Evolutionary conservation across 2,797 vertebrate species (phyloP), one percentile per base, ranked within the genome.

Genomic region (Smutsia gigantea): DNA sequence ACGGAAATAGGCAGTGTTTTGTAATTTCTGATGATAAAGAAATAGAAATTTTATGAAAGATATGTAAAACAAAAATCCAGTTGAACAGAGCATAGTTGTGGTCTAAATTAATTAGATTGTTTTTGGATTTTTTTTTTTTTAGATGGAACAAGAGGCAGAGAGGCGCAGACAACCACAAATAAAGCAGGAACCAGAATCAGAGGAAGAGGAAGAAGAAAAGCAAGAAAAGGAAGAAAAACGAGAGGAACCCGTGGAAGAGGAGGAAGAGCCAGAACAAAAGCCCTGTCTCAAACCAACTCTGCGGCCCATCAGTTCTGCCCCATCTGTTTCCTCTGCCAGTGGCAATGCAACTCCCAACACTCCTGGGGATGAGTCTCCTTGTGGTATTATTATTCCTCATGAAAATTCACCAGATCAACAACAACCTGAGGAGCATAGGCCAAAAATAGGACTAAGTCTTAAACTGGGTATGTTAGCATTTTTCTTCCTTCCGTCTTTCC

Each of bases 131-230:
- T 46, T 46, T 46, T 46, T 46, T 46, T 46, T 46, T 93, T 97
- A 99, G 99, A 99, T 99, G 99, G 99, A 99, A 97, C 99, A 99
- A 96, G 99, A 99, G 97, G 99, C 99, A 98, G 99, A 99, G 96
- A 99, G 99, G 97, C 99, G 99, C 95, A 99, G 99, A 86, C 99
- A 99, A 75, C 99, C 99, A 79, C 99, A 99, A 59, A 98, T 99
- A 98, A 99, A 99, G 97, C 99, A 99, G 97, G 99, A 99, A 85
- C 99, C 99, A 2, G 99, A 99, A 97, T 99, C 99, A 0, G 99
- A 99, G 97, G 99, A 99, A 37, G 99, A 99, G 29, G 99, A 99
- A 89, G 99, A 99, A 88, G 99, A 99, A 97, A 99, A 99, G 96
- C 97, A 98, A 85, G 98, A 99, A 97, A 99, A 99, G 96, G 99